Evolutionary conservation across 2,888 invertebrate genomes (phyloP), one percentile per base, ranked within the genome.

Genomic region (Ommatoiulus sabulosus): DNA sequence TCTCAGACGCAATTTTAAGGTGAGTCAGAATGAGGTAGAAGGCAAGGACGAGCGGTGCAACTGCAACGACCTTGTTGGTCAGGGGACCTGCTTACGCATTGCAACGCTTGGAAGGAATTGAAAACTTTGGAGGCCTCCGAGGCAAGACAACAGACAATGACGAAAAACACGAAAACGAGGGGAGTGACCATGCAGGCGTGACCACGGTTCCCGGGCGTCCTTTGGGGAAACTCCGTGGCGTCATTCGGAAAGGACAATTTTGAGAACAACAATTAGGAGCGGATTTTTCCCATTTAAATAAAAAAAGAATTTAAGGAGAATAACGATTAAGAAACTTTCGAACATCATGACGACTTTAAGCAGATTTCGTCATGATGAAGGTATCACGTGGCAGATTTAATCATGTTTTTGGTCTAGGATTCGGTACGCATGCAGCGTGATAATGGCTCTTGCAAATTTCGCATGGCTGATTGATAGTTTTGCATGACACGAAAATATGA

Each of bases 1-100:
- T 72, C 0, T 24, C 1, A 72, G 72, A 72, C 72, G 72, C 72
- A 72, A 72, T 72, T 72, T 3, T 35, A 17, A 24, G 72, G 72
- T 72, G 72, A 72, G 72, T 72, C 72, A 72, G 72, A 72, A 72
- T 24, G 72, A 72, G 72, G 2, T 20, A 72, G 72, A 72, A 72
- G 72, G 72, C 72, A 72, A 72, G 72, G 72, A 72, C 72, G 72
- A 72, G 72, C 72, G 7, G 72, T 72, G 72, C 72, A 72, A 72
- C 72, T 20, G 72, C n/a, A 72, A 72, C 72, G 72, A 72, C 72
- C 72, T 72, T 72, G 72, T 24, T 72, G 72, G 72, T 72, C 72
- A 72, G 72, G 72, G 72, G 15, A 46, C 8, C 3, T 46, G 46
- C 52, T 52, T 52, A 52, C 52, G 20, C 72, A 72, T 72, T 72